A percentile compares a stretch with the other conserved stretches of the same genome.
Conservation (phyloP, 2,888 invertebrate species). For the Beris chalybata region DNA sequence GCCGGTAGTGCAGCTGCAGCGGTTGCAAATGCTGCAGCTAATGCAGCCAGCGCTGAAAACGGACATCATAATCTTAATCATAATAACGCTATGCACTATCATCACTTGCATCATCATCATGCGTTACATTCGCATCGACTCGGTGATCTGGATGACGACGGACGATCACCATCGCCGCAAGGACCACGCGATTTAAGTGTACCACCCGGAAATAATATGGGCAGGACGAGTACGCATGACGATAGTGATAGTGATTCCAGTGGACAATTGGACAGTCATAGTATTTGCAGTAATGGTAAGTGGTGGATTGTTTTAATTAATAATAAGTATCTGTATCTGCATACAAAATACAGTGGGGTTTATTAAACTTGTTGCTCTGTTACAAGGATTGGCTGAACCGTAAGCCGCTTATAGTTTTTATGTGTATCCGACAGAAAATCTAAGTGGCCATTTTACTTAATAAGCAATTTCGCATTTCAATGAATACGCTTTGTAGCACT, state of each 20-base stretch:
- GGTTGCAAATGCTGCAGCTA: slow-evolving; percentile 46
- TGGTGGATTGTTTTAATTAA: background rate
- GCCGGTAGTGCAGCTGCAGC: slow-evolving; percentile 61
- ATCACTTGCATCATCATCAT: slow-evolving; percentile 40
- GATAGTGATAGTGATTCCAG: slow-evolving; percentile 57
- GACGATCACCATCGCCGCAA: slow-evolving; percentile 55
- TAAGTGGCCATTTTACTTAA: too few relatives aligned
- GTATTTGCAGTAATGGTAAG: slow-evolving; percentile 46
- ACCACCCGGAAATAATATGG: slow-evolving; percentile 40
- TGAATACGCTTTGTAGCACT: too few relatives aligned
- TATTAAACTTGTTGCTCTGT: too few relatives aligned
- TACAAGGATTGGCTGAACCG: too few relatives aligned
- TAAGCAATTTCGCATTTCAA: too few relatives aligned
- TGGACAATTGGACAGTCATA: slow-evolving; percentile 49
- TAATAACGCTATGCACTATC: slow-evolving; percentile 37
- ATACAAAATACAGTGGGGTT: too few relatives aligned
- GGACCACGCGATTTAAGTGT: slow-evolving; percentile 46
- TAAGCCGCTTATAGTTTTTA: too few relatives aligned
- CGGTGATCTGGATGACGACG: slow-evolving; percentile 45
- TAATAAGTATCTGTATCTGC: background rate
- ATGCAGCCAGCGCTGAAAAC: slow-evolving; percentile 37
- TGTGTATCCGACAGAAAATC: too few relatives aligned
- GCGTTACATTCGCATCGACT: slow-evolving; percentile 47
- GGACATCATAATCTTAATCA: slow-evolving; percentile 30
- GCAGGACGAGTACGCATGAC: slow-evolving; percentile 48